Evolutionary conservation across 2,113 vertebrate genomes (phyloP).

Genomic region (Callocephalon fimbriatum): DNA sequence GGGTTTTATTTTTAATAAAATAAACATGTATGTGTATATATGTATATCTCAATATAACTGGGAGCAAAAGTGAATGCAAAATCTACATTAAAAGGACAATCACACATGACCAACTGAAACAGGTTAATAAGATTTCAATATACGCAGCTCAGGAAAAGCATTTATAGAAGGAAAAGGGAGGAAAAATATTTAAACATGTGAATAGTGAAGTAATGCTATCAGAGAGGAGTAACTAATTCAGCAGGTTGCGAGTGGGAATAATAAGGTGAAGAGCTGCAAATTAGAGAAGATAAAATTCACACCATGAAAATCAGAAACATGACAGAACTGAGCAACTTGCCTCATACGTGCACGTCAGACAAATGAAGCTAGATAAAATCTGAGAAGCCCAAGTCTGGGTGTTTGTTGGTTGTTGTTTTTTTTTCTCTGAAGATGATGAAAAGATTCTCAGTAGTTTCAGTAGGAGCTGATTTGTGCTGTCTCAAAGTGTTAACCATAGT

Average conservation of each 20-base stretch:
- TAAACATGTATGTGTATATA: neutral
- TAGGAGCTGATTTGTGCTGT: neutral
- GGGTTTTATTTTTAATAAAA: neutral
- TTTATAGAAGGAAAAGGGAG: neutral
- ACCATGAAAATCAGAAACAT: neutral
- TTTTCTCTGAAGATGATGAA: neutral
- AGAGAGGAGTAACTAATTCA: neutral
- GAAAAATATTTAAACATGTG: neutral
- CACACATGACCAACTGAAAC: neutral
- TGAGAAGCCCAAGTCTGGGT: neutral
- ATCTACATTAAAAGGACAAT: neutral
- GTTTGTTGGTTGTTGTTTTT: too few species aligned
- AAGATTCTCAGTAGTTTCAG: neutral
- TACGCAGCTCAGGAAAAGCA: neutral
- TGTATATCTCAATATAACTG: neutral
- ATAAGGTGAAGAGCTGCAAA: neutral
- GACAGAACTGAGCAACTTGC: neutral
- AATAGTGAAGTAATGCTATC: neutral
- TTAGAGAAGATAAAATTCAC: neutral
- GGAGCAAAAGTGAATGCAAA: neutral
- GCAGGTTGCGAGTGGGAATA: neutral
- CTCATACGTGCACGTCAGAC: neutral
- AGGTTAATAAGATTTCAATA: neutral
- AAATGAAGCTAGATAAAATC: neutral
- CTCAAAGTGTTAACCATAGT: neutral